Conservation (phyloP, 2,113 vertebrate genomes). For the Astatotilapia flaviijosephi region DNA sequence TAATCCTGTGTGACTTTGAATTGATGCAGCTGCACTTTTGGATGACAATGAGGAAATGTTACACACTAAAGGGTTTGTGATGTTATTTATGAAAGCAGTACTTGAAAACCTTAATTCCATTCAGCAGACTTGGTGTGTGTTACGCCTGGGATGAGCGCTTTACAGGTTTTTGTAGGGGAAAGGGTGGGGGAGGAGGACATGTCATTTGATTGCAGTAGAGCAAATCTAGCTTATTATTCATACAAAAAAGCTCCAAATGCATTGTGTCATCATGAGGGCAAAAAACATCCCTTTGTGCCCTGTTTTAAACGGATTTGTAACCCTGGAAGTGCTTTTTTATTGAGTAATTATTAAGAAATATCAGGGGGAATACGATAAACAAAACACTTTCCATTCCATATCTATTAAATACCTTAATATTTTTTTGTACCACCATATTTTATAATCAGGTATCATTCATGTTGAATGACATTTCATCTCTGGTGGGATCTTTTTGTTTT, state of each 20-base stretch:
- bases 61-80: neutral
- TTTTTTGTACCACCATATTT: neutral
- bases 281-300: neutral
- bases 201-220: neutral
- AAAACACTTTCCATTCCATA: neutral
- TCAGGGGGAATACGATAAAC: neutral
- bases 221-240: neutral
- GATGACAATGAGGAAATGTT: constrained; percentile 12
- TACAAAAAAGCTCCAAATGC: neutral
- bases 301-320: constrained; percentile 1
- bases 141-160: neutral
- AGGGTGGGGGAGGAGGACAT: neutral
- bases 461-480: constrained; percentile 46
- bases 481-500: neutral
- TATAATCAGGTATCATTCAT: constrained; percentile 47
- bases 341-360: neutral
- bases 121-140: neutral
- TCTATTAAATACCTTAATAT: neutral
- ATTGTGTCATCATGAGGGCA: neutral
- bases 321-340: constrained; percentile 13
- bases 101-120: constrained; percentile 16
- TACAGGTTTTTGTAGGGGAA: neutral
- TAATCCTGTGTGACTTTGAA: neutral
- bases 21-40: constrained; percentile 24
- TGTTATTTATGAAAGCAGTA: constrained; percentile 17